phyloP scores from a whole-genome alignment of 35 echinoderm and acorn worm genomes.

The Heliocidaris tuberculata region DNA sequence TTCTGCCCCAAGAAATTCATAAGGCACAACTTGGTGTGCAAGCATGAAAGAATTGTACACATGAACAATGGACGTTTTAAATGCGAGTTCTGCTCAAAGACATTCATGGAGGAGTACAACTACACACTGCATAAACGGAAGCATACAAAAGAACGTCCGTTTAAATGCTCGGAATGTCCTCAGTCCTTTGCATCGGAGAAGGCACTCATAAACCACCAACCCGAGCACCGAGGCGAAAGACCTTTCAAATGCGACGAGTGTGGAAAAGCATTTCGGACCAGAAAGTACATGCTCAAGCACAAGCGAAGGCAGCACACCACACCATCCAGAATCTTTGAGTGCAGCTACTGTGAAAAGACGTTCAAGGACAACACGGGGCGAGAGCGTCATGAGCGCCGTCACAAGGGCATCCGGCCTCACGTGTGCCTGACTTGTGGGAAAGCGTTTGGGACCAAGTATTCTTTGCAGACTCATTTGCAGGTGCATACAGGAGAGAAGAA shows the following conservation, averaged over 20 bases:
- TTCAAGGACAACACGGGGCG: conserved; percentile 1
- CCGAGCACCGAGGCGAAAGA: neutral
- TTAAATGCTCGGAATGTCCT: conserved; percentile 30
- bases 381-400: conserved; percentile 24
- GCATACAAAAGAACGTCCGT: conserved; percentile 28
- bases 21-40: neutral
- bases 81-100: conserved; percentile 15
- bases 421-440: conserved; percentile 34
- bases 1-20: conserved; percentile 34
- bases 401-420: conserved; percentile 44
- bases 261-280: conserved; percentile 24
- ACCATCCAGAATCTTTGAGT: neutral
- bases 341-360: conserved; percentile 28
- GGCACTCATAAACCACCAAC: conserved; percentile 26
- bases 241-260: conserved; percentile 31
- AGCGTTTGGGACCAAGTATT: neutral
- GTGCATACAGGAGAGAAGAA: conserved; percentile 31
- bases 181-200: conserved; percentile 39
- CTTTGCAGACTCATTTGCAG: conserved; percentile 29
- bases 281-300: conserved; percentile 25
- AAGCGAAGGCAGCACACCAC: conserved; percentile 6
- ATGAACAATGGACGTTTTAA: conserved; percentile 6
- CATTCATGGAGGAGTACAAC: conserved; percentile 32
- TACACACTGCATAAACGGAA: conserved; percentile 15
- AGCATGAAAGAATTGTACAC: conserved; percentile 40